Evolutionary conservation across 2,113 vertebrate species (phyloP).

Genomic region (Oenanthe melanoleuca): DNA sequence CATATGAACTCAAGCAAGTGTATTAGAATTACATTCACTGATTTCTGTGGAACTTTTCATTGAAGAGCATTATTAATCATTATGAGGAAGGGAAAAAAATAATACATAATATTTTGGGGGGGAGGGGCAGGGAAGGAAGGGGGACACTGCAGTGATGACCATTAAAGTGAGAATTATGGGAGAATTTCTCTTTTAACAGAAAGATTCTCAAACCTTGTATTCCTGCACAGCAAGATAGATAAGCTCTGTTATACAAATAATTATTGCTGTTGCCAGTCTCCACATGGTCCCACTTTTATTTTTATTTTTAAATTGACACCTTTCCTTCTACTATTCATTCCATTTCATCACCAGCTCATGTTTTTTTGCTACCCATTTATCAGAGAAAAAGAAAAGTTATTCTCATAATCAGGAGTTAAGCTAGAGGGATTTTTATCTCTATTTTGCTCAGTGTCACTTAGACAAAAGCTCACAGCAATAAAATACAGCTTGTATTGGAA

Average conservation of each 20-base stretch:
- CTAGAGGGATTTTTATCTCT: background rate
- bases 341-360: constrained; percentile 15
- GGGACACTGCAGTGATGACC: accelerated
- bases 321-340: constrained; percentile 45
- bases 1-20: background rate
- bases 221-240: constrained; percentile 50
- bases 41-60: background rate
- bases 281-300: constrained; percentile 49
- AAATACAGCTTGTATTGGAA: background rate
- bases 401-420: background rate
- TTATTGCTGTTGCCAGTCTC: constrained; percentile 47
- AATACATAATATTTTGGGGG: background rate
- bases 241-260: constrained; percentile 49
- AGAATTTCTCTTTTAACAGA: background rate
- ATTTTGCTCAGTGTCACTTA: background rate
- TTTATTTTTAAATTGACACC: constrained; percentile 70
- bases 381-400: constrained; percentile 22
- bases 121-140: accelerated
- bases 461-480: constrained; percentile 12
- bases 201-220: constrained; percentile 40
- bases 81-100: background rate
- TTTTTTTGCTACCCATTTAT: background rate
- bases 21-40: background rate
- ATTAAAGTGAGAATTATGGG: background rate
- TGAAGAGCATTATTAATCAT: background rate